These are phyloP conservation scores for Agapornis roseicollis DNA, from an alignment of 2,113 vertebrate species.

Conservation along the genomic window DNA sequence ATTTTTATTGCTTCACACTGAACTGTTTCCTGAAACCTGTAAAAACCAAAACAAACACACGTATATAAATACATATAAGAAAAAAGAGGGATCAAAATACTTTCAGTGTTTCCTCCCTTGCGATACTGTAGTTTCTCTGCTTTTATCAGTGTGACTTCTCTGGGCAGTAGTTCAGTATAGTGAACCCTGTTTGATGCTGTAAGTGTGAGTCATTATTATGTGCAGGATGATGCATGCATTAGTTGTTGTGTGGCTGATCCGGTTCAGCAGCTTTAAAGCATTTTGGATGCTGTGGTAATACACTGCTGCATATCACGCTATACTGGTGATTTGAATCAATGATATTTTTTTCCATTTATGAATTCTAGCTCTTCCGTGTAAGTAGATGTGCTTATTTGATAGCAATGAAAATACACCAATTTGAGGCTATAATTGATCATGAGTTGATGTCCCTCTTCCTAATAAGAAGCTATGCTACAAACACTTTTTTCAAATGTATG, in stretches of 20 bases:
- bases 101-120: not conserved
- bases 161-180: not conserved
- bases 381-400: not conserved
- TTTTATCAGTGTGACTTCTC: not conserved
- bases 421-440: not conserved
- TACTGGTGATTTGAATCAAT: not conserved
- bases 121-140: not conserved
- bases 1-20: not conserved
- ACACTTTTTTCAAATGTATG: not conserved
- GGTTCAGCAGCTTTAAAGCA: slow-evolving; percentile 12
- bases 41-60: not conserved
- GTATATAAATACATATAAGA: fast-evolving
- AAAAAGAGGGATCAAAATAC: not conserved
- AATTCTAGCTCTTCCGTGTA: not conserved
- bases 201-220: slow-evolving; percentile 29
- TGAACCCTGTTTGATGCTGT: not conserved
- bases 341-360: not conserved
- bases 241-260: not conserved
- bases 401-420: not conserved
- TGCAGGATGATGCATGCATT: slow-evolving; percentile 10
- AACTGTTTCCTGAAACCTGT: not conserved
- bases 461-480: not conserved
- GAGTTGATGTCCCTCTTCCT: not conserved
- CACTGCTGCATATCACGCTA: not conserved
- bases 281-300: slow-evolving; percentile 2